These are phyloP conservation scores for Hippocampus zosterae DNA, from an alignment of 2,113 vertebrate species.

Conservation along the genomic window DNA sequence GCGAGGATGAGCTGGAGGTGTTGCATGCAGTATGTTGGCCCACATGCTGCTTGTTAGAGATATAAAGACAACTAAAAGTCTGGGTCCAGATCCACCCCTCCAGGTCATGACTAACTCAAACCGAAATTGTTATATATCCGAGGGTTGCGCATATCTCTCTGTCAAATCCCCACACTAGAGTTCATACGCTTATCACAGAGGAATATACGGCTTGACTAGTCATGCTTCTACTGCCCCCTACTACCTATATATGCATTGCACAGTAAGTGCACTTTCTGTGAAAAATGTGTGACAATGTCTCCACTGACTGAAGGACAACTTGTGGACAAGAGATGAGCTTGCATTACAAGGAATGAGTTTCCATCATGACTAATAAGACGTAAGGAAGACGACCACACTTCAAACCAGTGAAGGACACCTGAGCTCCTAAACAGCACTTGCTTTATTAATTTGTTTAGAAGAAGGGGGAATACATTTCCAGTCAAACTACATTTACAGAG, in stretches of 20 bases:
- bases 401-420: background rate
- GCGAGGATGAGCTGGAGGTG: constrained; percentile 12
- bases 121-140: constrained; percentile 46
- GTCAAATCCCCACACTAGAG: constrained; percentile 14
- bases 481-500: background rate
- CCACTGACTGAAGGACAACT: background rate
- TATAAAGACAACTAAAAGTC: constrained; percentile 34
- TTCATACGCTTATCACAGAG: constrained; percentile 17
- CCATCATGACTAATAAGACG: background rate
- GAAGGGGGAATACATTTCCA: background rate
- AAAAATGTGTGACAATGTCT: background rate
- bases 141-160: constrained; percentile 7
- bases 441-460: background rate
- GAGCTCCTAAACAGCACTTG: background rate
- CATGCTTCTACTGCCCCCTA: constrained; percentile 58
- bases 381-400: background rate
- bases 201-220: constrained; percentile 11
- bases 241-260: constrained; percentile 14
- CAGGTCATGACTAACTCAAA: constrained; percentile 59
- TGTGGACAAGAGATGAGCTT: background rate
- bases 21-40: constrained; percentile 26
- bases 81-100: constrained; percentile 44
- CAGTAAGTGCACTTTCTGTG: background rate
- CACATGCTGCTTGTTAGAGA: constrained; percentile 52
- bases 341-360: background rate